Conservation (phyloP, 2,888 invertebrate genomes). For the Tenthredo scrophulariae region DNA sequence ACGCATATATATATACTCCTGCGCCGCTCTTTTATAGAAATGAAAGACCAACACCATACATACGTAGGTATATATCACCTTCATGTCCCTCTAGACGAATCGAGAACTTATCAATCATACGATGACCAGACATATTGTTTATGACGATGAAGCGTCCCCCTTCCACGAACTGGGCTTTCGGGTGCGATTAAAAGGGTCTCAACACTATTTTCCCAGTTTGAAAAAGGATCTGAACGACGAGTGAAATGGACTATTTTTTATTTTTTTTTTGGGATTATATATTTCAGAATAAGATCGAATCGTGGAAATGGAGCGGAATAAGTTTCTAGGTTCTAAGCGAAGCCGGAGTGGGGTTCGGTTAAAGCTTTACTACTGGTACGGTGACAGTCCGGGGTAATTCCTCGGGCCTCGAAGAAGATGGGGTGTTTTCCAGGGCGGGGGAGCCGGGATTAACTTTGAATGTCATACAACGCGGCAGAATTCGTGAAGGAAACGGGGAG, state of each 20-base stretch:
- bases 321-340: not conserved
- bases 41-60: not conserved
- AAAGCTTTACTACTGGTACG: constrained; percentile 14
- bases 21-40: not conserved
- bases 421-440: not conserved
- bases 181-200: not conserved
- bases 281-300: not conserved
- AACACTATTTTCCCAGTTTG: not conserved
- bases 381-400: constrained; percentile 21
- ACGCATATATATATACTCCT: not conserved
- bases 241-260: not conserved
- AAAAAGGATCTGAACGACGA: not conserved
- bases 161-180: not conserved
- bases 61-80: not conserved
- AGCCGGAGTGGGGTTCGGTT: not conserved
- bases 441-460: constrained; percentile 35
- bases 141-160: not conserved
- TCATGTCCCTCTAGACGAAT: not conserved
- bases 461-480: constrained; percentile 45
- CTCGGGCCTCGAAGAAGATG: constrained; percentile 1
- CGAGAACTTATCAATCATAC: not conserved
- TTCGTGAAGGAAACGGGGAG: constrained; percentile 20
- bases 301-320: constrained; percentile 22
- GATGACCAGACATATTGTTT: not conserved
- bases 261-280: not conserved